A percentile compares a stretch with the other conserved stretches of the same genome.
Conservation (phyloP, 2,113 vertebrate genomes). For the Malurus cyaneus region DNA sequence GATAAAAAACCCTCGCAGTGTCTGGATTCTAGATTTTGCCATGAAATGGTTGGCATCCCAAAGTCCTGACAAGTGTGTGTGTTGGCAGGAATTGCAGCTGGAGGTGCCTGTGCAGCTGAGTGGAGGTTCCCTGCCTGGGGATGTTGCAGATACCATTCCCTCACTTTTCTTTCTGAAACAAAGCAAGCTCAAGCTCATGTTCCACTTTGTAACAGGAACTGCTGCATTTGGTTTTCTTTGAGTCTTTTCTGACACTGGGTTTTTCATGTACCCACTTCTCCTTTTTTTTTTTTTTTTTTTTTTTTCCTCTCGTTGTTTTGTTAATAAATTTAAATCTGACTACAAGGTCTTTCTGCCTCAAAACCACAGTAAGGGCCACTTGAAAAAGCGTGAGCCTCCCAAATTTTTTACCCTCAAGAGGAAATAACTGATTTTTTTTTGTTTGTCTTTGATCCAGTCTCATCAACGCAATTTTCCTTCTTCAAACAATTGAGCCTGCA, state of each 20-base stretch:
- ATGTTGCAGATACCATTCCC: background rate
- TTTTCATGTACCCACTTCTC: background rate
- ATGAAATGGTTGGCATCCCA: conserved; percentile 29
- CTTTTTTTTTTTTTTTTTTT: background rate
- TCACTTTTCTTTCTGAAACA: background rate
- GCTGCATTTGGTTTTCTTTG: background rate
- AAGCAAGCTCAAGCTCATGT: background rate
- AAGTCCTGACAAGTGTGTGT: background rate
- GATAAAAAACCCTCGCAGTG: background rate
- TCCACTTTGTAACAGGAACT: background rate
- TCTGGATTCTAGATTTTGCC: background rate
- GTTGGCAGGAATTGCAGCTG: conserved; percentile 24
- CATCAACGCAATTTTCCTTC: conserved; percentile 36
- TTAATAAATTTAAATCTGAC: conserved; percentile 18
- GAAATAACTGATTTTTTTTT: conserved; percentile 36
- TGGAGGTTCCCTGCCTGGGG: background rate
- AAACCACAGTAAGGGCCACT: background rate
- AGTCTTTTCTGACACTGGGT: background rate
- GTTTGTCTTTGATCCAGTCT: conserved; percentile 28
- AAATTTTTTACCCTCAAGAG: conserved; percentile 12
- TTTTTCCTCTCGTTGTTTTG: conserved; percentile 10
- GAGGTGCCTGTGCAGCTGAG: conserved; percentile 9
- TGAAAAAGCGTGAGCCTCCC: background rate
- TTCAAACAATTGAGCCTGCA: conserved; percentile 41
- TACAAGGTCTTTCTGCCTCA: background rate